A percentile compares a stretch with the other conserved stretches of the same genome.
Conservation (phyloP, 2,888 invertebrate genomes). For the Trissolcus japonicus region DNA sequence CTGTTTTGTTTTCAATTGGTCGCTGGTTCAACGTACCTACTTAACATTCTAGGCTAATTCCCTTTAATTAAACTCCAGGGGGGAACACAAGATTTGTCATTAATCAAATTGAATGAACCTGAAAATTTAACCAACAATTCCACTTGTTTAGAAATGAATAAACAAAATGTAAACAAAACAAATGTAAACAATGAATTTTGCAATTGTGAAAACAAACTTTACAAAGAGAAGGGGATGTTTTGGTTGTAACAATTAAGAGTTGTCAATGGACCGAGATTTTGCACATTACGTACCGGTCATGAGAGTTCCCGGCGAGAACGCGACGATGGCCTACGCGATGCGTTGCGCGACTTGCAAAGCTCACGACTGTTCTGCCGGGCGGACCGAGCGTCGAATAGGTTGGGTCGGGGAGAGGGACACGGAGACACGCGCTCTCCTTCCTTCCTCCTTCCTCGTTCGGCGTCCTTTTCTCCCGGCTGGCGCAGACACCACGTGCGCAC, state of each 20-base stretch:
- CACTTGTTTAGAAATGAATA: neutral
- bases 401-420: constrained; percentile 24
- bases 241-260: neutral
- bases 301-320: constrained; percentile 9
- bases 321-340: constrained; percentile 10
- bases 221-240: neutral
- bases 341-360: constrained; percentile 29
- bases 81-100: no score
- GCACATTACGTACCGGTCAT: constrained; percentile 28
- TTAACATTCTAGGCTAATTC: no score
- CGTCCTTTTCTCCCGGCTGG: constrained; percentile 35
- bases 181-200: neutral
- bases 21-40: no score
- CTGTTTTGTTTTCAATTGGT: no score
- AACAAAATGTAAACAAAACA: neutral
- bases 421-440: constrained; percentile 25
- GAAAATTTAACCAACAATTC: neutral
- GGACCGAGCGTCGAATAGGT: constrained; percentile 12
- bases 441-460: constrained; percentile 23
- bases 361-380: constrained; percentile 33
- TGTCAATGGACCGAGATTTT: no score
- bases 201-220: neutral
- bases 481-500: constrained; percentile 50
- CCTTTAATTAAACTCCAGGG: no score
- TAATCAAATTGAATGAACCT: neutral